Conservation (phyloP, 2,797 vertebrate species). For the Clamator glandarius region DNA sequence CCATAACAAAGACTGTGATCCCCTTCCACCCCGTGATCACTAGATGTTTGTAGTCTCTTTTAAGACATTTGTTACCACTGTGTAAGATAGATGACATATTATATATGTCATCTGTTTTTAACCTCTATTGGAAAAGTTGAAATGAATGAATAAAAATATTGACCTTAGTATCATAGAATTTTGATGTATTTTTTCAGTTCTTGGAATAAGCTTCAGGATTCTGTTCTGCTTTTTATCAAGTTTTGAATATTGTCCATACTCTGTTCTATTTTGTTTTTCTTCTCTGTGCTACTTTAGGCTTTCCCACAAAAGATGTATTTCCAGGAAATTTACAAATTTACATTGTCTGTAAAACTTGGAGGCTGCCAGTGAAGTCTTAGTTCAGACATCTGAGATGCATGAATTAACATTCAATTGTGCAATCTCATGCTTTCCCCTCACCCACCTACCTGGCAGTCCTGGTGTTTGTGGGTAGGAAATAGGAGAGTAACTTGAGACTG, state of each 20-base stretch:
- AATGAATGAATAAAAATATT: constrained; percentile 34
- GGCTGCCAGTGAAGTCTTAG: background rate
- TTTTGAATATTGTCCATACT: constrained; percentile 58
- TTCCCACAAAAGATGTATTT: constrained; percentile 32
- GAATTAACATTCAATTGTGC: background rate
- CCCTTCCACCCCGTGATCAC: background rate
- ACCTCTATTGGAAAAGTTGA: background rate
- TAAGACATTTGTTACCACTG: background rate
- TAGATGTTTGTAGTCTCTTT: background rate
- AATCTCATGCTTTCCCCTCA: background rate
- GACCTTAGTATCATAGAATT: constrained; percentile 24
- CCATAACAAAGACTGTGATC: background rate
- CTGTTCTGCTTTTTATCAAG: constrained; percentile 62
- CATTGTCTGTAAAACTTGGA: background rate
- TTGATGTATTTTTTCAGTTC: constrained; percentile 41
- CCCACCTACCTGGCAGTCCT: background rate
- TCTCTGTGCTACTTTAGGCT: background rate
- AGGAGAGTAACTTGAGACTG: background rate
- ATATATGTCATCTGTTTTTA: background rate
- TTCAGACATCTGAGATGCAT: background rate
- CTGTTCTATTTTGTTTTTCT: background rate
- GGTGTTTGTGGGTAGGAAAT: background rate
- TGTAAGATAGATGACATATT: background rate
- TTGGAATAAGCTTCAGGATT: constrained; percentile 47
- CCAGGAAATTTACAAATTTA: background rate